Base-by-base conservation (phyloP, 2,113 vertebrate species). In the Aspidoscelis tigris region DNA sequence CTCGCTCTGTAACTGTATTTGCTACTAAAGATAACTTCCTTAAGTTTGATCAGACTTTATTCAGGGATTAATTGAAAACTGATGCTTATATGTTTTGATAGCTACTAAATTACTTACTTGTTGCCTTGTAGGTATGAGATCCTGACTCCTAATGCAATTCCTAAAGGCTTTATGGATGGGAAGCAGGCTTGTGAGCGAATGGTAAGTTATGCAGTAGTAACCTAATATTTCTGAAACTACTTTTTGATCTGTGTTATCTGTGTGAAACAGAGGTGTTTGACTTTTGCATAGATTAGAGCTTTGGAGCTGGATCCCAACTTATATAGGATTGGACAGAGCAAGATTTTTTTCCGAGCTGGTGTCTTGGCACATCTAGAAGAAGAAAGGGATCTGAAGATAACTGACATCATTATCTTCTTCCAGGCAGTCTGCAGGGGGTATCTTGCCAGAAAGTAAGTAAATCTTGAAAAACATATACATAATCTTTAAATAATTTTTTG, bases 141-240 rank as follows among this genome's bases (percentile, higher is more conserved):
- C 93, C 97, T 99, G 44, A 99, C 99, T 76, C 99, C 99, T 61
- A 99, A 99, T 68, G 98, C 99, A 21, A 99, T 99, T 84, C 98
- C 99, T 22, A 99, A 99, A 76, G 98, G 98, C 6, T 99, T 99
- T 92, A 99, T 99, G 99, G 99, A 99, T 85, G 99, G 99, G 11
- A 99, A 99, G 81, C 98, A 99, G 88, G 99, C 99, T 80, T 99
- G 98, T 91, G 98, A 99, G 83, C 96, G 98, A 50, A 99, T 99
- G 99, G 98, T 99, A 93, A 93, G 88, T 84, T 50, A 64, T 87
- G 86, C 16, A 2, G 5, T 66, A 73, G 44, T 39, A 39, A 72
- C 55, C 58, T 71, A 71, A 83, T 68, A 3, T 24, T 66, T 21
- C 0, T 3, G 11, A 71, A 14, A 70, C 4, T 14, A 68, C 0